These are phyloP conservation scores for Harpagoxenus sublaevis DNA, from an alignment of 2,888 invertebrate genomes.

Conservation along the genomic window DNA sequence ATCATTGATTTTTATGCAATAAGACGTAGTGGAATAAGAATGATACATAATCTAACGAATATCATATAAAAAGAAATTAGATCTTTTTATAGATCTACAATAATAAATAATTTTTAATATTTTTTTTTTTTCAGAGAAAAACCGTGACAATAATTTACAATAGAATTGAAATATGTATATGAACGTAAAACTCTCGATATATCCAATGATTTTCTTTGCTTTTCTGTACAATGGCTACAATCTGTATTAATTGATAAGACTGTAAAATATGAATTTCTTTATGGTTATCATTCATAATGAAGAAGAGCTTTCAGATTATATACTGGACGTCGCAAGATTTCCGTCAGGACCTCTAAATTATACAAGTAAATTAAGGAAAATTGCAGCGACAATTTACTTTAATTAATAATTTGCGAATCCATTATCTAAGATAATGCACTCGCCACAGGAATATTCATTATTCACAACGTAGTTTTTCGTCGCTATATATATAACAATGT, in stretches of 20 bases:
- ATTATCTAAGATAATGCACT: slow-evolving; percentile 22
- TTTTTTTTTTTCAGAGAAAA: neutral
- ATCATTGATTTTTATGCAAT: neutral
- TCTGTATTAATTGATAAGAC: slow-evolving; percentile 1
- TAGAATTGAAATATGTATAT: too few species aligned
- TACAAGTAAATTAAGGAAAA: slow-evolving; percentile 25
- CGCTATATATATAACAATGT: neutral
- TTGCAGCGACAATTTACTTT: slow-evolving; percentile 19
- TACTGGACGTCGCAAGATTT: neutral
- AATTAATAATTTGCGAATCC: slow-evolving; percentile 38
- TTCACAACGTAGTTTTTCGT: slow-evolving; percentile 1
- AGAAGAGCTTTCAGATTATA: slow-evolving; percentile 24
- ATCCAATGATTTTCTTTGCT: neutral
- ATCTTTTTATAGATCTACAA: neutral
- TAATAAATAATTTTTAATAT: neutral
- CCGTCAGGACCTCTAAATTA: neutral
- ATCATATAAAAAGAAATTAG: neutral
- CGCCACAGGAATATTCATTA: neutral
- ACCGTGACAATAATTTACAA: neutral
- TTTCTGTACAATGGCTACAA: neutral
- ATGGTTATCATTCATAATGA: neutral
- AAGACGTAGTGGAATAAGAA: neutral
- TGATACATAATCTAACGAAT: neutral
- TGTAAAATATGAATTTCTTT: slow-evolving; percentile 1
- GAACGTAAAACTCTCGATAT: neutral